These are phyloP conservation scores for Peromyscus melanophrys DNA, from an alignment of 2,797 vertebrate species.

Conservation along the genomic window DNA sequence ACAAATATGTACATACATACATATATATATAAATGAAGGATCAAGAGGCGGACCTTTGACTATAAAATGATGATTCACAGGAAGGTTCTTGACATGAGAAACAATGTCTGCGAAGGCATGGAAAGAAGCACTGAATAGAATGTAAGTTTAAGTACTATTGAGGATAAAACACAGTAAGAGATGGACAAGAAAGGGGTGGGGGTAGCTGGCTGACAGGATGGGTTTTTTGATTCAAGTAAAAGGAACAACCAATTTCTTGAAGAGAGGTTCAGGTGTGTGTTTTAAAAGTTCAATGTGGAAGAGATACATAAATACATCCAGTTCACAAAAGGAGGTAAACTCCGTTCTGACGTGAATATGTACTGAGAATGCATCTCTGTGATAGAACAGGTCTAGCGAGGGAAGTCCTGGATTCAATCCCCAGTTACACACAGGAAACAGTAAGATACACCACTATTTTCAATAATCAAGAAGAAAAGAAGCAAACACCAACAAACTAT, in stretches of 20 bases:
- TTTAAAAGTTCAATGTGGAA: not conserved
- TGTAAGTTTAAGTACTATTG: not conserved
- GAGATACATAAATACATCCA: not conserved
- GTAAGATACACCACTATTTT: not conserved
- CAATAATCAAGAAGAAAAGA: not conserved
- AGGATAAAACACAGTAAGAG: not conserved
- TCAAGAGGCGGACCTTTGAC: constrained; percentile 41
- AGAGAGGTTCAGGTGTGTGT: not conserved
- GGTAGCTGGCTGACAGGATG: not conserved
- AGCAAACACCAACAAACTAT: not conserved
- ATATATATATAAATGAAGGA: not conserved
- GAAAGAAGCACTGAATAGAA: not conserved
- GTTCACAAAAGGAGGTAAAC: not conserved
- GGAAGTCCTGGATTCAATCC: not conserved
- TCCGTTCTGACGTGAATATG: not conserved
- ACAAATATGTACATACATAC: not conserved
- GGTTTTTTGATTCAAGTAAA: not conserved
- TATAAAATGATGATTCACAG: not conserved
- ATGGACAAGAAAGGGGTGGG: not conserved
- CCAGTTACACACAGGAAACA: not conserved
- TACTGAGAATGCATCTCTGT: not conserved
- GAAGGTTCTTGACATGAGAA: not conserved
- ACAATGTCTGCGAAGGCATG: not conserved
- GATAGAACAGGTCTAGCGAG: no score
- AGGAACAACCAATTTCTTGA: not conserved